Base-by-base conservation (phyloP, 2,888 invertebrate genomes). In the Empis stercorea region DNA sequence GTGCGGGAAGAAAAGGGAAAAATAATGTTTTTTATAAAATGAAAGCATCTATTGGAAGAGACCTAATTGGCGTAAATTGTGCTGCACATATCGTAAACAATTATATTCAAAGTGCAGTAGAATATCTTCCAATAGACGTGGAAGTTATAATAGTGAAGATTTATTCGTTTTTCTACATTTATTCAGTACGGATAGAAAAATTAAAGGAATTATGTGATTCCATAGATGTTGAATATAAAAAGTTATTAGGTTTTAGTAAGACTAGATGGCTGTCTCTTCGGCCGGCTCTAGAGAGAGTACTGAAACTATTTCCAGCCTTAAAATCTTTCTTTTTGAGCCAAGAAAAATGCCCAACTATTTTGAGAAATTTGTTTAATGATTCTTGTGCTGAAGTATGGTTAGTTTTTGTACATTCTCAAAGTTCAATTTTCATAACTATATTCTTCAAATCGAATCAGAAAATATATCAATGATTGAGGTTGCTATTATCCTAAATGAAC, bases 141-240 rank as follows among this genome's bases (percentile, higher is more conserved):
- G 51, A 51, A 48, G 47, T 50, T 23, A 44, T 53, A 47, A 39
- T 53, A 37, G 45, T 50, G 9, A 52, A 52, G 23, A 52, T 48
- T 23, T 51, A 47, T 45, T 49, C 48, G 4, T 47, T 42, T 16
- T 51, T 51, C 45, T 50, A 51, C 42, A 51, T 48, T 34, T 49
- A 52, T 46, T 46, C 46, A 34, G 46, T 51, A 30, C 42, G 46
- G 27, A 43, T n/a, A n/a, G n/a, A n/a, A n/a, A n/a, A n/a, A n/a
- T n/a, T n/a, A n/a, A n/a, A n/a, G n/a, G n/a, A n/a, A n/a, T n/a
- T n/a, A n/a, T n/a, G n/a, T n/a, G n/a, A n/a, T n/a, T n/a, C n/a
- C n/a, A n/a, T n/a, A n/a, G n/a, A n/a, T n/a, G n/a, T n/a, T n/a
- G n/a, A n/a, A n/a, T n/a, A n/a, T n/a, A n/a, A n/a, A n/a, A n/a